Percentiles rank a stretch among this genome's conserved stretches.
phyloP scores from a whole-genome alignment of 2,888 invertebrate species.

The Augiades crinisus region DNA sequence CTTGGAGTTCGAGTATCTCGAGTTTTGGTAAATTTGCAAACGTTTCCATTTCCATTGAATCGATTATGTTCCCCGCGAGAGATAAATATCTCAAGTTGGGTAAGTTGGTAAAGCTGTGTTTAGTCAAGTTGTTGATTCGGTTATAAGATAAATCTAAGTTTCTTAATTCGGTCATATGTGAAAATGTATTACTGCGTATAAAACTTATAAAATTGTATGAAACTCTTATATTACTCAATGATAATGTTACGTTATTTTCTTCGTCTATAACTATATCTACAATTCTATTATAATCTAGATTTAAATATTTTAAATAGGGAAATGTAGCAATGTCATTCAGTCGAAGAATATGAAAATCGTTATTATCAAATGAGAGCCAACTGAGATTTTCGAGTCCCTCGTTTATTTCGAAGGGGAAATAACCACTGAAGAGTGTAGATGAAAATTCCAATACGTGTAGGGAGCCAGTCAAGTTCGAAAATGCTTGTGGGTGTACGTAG shows the following conservation, averaged over 20 bases:
- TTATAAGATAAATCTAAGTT: constrained; percentile 91
- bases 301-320: constrained; percentile 88
- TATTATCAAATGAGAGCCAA: constrained; percentile 94
- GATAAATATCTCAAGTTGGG: constrained; percentile 90
- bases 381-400: constrained; percentile 87
- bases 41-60: constrained; percentile 86
- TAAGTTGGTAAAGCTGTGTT: constrained; percentile 88
- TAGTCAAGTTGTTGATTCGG: constrained; percentile 85
- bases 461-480: constrained; percentile 87
- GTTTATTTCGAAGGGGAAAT: constrained; percentile 88
- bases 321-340: constrained; percentile 87
- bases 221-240: constrained; percentile 89
- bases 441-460: constrained; percentile 93
- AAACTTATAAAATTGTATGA: constrained; percentile 90
- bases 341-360: constrained; percentile 88
- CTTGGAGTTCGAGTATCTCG: constrained; percentile 89
- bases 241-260: constrained; percentile 84
- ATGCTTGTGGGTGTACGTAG: constrained; percentile 90
- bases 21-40: constrained; percentile 89
- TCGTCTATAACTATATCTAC: constrained; percentile 85
- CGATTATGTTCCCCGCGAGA: constrained; percentile 90
- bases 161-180: constrained; percentile 86
- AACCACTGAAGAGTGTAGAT: constrained; percentile 90
- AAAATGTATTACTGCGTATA: constrained; percentile 86
- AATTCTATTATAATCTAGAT: constrained; percentile 92